Percentiles rank a stretch among this genome's conserved stretches.
phyloP scores from a whole-genome alignment of 2,888 invertebrate species.

The Hydriomena furcata region DNA sequence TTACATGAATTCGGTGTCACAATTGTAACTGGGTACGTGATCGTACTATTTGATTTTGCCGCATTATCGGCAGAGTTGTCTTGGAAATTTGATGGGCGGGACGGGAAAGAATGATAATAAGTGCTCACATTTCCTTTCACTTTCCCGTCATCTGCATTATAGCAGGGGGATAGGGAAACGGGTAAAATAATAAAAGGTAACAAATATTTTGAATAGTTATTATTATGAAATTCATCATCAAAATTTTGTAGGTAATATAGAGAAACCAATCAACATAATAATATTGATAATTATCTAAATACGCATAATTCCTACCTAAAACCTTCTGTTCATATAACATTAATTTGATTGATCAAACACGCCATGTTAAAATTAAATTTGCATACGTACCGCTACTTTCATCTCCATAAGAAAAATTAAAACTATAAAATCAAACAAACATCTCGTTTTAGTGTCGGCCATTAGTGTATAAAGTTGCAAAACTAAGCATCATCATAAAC shows the following conservation, averaged over 20 bases:
- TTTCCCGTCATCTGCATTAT: slow-evolving; percentile 32
- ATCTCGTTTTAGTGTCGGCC: slow-evolving; percentile 31
- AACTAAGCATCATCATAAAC: slow-evolving; percentile 47
- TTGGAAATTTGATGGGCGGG: slow-evolving; percentile 54
- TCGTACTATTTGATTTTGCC: slow-evolving; percentile 60
- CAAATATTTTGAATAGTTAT: no score
- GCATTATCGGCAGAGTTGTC: slow-evolving; percentile 53
- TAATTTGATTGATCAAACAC: slow-evolving; percentile 9
- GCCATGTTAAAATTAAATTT: slow-evolving; percentile 9
- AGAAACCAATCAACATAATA: not conserved
- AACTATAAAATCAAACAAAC: slow-evolving; percentile 5
- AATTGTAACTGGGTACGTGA: slow-evolving; percentile 71
- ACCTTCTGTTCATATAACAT: slow-evolving; percentile 5
- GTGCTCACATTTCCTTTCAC: slow-evolving; percentile 40
- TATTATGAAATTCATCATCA: no score
- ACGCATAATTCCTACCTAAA: not conserved
- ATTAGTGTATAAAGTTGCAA: slow-evolving; percentile 46
- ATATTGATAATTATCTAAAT: not conserved
- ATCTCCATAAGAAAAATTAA: slow-evolving; percentile 12
- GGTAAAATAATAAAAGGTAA: slow-evolving; percentile 12
- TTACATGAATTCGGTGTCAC: slow-evolving; percentile 65
- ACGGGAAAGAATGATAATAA: slow-evolving; percentile 48
- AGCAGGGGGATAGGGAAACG: slow-evolving; percentile 24
- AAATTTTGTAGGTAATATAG: not conserved
- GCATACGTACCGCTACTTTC: slow-evolving; percentile 8